phyloP scores from a whole-genome alignment of 2,113 vertebrate species.

The Myodes glareolus region DNA sequence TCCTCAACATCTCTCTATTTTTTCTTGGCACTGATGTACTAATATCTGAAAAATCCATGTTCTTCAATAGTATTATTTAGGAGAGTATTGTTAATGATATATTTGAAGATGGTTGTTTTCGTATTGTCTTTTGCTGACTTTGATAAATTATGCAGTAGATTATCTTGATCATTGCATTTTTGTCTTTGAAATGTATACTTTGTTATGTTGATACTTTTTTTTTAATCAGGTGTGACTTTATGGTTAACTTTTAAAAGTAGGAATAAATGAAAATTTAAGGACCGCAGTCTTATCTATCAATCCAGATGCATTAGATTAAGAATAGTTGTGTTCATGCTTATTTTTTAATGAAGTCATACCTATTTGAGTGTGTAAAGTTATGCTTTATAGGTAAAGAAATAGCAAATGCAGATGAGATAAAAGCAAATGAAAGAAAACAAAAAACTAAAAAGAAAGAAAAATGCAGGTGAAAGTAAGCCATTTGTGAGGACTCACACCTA shows the following conservation, averaged over 20 bases:
- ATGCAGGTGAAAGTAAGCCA: not conserved
- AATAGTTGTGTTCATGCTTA: slow-evolving; percentile 76
- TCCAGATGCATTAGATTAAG: slow-evolving; percentile 83
- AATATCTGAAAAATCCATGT: slow-evolving; percentile 64
- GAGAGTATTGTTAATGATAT: slow-evolving; percentile 76
- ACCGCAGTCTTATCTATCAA: slow-evolving; percentile 83
- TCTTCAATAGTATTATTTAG: slow-evolving; percentile 65
- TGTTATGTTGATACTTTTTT: slow-evolving; percentile 87
- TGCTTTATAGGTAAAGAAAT: slow-evolving; percentile 38
- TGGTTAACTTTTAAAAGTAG: slow-evolving; percentile 85
- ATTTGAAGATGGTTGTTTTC: slow-evolving; percentile 83
- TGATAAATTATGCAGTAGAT: slow-evolving; percentile 82
- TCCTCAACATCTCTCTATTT: not conserved
- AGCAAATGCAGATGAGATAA: slow-evolving; percentile 42
- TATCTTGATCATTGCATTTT: slow-evolving; percentile 82
- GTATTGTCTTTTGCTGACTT: slow-evolving; percentile 79
- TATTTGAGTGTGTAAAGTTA: slow-evolving; percentile 53
- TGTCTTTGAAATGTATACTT: slow-evolving; percentile 86
- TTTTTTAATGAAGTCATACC: slow-evolving; percentile 61
- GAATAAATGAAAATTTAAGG: slow-evolving; percentile 80
- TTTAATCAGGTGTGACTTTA: slow-evolving; percentile 85
- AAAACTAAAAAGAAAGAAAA: not conserved
- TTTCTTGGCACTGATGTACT: slow-evolving; percentile 59
- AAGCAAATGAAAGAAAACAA: not conserved
- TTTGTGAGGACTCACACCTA: no score